Evolutionary conservation across 2,113 vertebrate genomes (phyloP), one percentile per base, ranked within the genome.

Genomic region (Cephalophus harveyi): DNA sequence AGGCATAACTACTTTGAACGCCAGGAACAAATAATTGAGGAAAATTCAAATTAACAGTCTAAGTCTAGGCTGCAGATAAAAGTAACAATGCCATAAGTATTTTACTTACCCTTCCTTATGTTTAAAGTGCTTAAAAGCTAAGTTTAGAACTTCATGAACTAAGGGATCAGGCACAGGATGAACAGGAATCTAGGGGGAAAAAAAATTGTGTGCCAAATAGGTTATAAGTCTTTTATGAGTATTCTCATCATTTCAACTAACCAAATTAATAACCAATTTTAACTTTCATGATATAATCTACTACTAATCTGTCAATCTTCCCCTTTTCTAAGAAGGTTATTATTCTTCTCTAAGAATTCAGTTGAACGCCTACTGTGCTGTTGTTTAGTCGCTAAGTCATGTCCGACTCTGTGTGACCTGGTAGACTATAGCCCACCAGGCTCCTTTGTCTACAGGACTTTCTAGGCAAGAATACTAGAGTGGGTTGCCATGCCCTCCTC

Each of bases 61-160:
- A 78, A 85, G 46, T 43, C 17, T 67, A 19, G 8, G 87, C 48
- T 40, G 2, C 2, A 28, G n/a, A 82, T 28, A 48, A 92, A 48
- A 91, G 33, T n/a, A 81, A 91, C 7, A 87, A 19, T 14, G 6
- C 16, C 33, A 2, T 60, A 43, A 40, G 86, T 86, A 97, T 91
- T 87, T 85, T 33, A 99, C 99, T 99, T 99, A 99, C 99, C 99
- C 99, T 99, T 99, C 99, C 99, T 99, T 99, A 98, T 99, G 99
- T 99, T 99, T 99, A 99, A 99, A 99, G 99, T 99, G 99, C 99
- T 99, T 99, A 98, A 99, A 99, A 98, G 99, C 99, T 99, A 99
- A 99, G 99, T 99, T 99, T 98, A 99, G 99, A 99, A 99, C 99
- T 99, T 99, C 99, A 94, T 99, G 99, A 99, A 99, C 99, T 99